Evolutionary conservation across 1,140 invertebrate species (phyloP).

Genomic region (Tigriopus japonicus): DNA sequence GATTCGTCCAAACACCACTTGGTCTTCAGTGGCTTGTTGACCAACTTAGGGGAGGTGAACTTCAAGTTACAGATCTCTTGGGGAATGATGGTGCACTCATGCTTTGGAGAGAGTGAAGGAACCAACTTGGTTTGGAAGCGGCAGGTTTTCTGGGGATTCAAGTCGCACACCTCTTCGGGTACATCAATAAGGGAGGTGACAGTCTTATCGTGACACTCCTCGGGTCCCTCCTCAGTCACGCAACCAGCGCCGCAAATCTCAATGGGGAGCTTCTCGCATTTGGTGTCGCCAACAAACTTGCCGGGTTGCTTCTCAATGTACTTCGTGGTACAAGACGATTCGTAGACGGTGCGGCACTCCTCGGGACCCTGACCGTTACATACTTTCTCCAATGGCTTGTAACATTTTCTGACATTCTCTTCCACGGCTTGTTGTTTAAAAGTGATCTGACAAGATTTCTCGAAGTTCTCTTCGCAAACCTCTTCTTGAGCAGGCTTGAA

Average conservation of each 20-base stretch:
- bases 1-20: slow-evolving; percentile 11
- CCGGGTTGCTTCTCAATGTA: slow-evolving; percentile 11
- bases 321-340: slow-evolving; percentile 9
- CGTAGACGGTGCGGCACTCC: slow-evolving; percentile 11
- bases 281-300: slow-evolving; percentile 14
- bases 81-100: slow-evolving; percentile 13
- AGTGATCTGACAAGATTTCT: slow-evolving; percentile 14
- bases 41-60: slow-evolving; percentile 6
- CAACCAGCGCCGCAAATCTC: slow-evolving; percentile 12
- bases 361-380: slow-evolving; percentile 4
- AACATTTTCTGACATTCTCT: slow-evolving; percentile 11
- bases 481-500: slow-evolving; percentile 12
- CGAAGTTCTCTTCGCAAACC: slow-evolving; percentile 15
- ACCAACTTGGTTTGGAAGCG: slow-evolving; percentile 7
- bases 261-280: slow-evolving; percentile 12
- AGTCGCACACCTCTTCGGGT: slow-evolving; percentile 14
- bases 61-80: slow-evolving; percentile 10
- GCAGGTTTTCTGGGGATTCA: slow-evolving; percentile 14
- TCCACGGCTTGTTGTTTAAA: slow-evolving; percentile 11
- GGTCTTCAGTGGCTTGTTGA: slow-evolving; percentile 4
- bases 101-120: slow-evolving; percentile 6
- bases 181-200: slow-evolving; percentile 9
- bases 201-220: slow-evolving; percentile 13
- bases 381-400: slow-evolving; percentile 2
- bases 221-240: slow-evolving; percentile 5